phyloP scores from a whole-genome alignment of 2,888 invertebrate species.

The Prenolepis imparis region DNA sequence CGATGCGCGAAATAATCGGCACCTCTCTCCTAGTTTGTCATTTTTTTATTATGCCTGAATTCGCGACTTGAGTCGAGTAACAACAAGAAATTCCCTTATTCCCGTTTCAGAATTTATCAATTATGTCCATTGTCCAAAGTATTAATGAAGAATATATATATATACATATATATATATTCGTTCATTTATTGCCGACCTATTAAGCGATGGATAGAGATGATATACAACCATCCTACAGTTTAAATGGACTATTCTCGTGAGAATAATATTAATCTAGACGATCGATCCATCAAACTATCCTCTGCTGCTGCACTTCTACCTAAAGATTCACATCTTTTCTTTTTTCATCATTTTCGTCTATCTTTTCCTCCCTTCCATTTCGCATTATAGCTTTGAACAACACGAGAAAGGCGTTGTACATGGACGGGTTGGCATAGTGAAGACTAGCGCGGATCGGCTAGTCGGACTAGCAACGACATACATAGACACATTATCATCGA shows the following conservation, averaged over 20 bases:
- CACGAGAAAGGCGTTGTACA: conserved; percentile 79
- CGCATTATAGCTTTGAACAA: conserved; percentile 66
- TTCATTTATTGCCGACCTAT: conserved; percentile 67
- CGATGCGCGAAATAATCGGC: neutral
- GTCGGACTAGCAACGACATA: conserved; percentile 81
- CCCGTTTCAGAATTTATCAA: conserved; percentile 55
- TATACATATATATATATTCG: conserved; percentile 58
- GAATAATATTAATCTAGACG: conserved; percentile 61
- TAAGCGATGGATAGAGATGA: conserved; percentile 69
- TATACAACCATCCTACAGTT: conserved; percentile 73
- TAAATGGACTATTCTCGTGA: conserved; percentile 66
- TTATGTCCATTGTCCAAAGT: conserved; percentile 35
- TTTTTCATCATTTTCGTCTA: conserved; percentile 1
- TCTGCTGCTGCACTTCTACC: conserved; percentile 8
- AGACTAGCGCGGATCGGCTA: conserved; percentile 83
- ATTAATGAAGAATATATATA: conserved; percentile 36
- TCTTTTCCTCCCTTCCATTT: conserved; percentile 23
- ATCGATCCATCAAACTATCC: conserved; percentile 19
- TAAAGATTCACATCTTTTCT: conserved; percentile 3
- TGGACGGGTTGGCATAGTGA: conserved; percentile 85
- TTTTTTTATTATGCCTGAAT: conserved; percentile 27
- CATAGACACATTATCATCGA: conserved; percentile 57
- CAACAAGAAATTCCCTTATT: conserved; percentile 60
- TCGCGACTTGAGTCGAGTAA: conserved; percentile 58
- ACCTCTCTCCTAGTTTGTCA: neutral